phyloP scores from a whole-genome alignment of 2,113 vertebrate species.

The Hepsetus odoe region DNA sequence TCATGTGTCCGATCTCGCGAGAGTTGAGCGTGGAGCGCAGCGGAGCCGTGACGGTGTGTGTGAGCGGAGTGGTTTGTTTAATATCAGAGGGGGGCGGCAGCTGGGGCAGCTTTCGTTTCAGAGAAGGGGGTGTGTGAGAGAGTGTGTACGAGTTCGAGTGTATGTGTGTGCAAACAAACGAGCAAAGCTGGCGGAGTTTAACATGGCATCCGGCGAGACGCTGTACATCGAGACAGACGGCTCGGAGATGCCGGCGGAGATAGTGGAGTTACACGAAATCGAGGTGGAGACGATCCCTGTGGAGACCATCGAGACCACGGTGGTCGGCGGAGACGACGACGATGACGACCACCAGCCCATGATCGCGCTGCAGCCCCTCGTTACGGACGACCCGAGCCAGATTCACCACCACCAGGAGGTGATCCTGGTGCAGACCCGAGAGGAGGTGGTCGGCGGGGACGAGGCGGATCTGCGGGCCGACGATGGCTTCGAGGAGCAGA shows the following conservation, averaged over 20 bases:
- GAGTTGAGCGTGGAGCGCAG: conserved; percentile 71
- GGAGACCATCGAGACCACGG: conserved; percentile 97
- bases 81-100: conserved; percentile 78
- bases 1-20: conserved; percentile 81
- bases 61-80: conserved; percentile 84
- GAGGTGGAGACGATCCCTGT: conserved; percentile 97
- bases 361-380: conserved; percentile 96
- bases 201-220: conserved; percentile 97
- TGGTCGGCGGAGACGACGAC: conserved; percentile 88
- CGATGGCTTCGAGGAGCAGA: conserved; percentile 94
- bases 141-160: conserved; percentile 45
- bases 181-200: conserved; percentile 78
- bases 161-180: conserved; percentile 35
- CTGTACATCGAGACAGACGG: conserved; percentile 96
- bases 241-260: conserved; percentile 97
- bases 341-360: conserved; percentile 90
- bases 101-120: conserved; percentile 43
- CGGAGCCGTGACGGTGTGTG: conserved; percentile 84
- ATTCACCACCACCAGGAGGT: conserved; percentile 92
- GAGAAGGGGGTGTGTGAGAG: conserved; percentile 71
- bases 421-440: conserved; percentile 95
- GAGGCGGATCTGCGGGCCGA: conserved; percentile 91
- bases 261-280: conserved; percentile 97
- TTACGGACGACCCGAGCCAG: conserved; percentile 86
- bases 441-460: conserved; percentile 96